Evolutionary conservation across 2,888 invertebrate genomes (phyloP).

Genomic region (Imbricaverruca yamaguchii): DNA sequence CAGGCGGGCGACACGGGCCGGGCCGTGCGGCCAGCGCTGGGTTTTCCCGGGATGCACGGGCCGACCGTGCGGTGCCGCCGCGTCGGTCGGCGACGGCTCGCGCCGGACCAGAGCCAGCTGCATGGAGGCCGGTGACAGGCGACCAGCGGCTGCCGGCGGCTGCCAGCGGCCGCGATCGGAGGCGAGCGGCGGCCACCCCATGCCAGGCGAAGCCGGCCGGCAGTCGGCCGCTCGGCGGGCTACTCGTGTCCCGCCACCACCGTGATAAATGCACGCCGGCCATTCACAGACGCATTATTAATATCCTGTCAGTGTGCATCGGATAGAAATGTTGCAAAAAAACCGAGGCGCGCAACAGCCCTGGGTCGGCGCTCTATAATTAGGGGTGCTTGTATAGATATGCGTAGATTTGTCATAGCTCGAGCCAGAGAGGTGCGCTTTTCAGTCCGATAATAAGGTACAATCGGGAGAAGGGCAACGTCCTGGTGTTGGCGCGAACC

Average conservation of each 20-base stretch:
- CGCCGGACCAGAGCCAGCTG: no score
- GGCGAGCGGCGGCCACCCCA: no score
- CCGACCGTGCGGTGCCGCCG: not conserved
- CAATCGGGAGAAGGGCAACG: slow-evolving; percentile 17
- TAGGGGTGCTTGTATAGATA: slow-evolving; percentile 20
- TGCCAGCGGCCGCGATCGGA: no score
- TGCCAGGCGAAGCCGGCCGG: no score
- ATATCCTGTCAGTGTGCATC: slow-evolving; percentile 18
- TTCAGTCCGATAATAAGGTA: slow-evolving; percentile 14
- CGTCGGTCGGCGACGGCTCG: no score
- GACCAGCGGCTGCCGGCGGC: no score
- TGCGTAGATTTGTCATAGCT: slow-evolving; percentile 12
- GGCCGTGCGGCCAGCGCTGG: not conserved
- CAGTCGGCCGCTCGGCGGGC: not conserved
- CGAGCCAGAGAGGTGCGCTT: not conserved
- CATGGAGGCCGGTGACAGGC: no score
- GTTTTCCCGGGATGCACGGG: not conserved
- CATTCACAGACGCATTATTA: slow-evolving; percentile 16
- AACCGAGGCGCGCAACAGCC: slow-evolving; percentile 8
- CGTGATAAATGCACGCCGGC: not conserved
- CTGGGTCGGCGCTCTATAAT: slow-evolving; percentile 9
- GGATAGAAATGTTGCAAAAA: slow-evolving; percentile 21
- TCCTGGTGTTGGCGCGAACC: not conserved
- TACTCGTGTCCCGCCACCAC: not conserved
- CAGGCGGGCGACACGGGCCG: not conserved